phyloP scores from a whole-genome alignment of 2,888 invertebrate species.

The Fragum whitleyi region DNA sequence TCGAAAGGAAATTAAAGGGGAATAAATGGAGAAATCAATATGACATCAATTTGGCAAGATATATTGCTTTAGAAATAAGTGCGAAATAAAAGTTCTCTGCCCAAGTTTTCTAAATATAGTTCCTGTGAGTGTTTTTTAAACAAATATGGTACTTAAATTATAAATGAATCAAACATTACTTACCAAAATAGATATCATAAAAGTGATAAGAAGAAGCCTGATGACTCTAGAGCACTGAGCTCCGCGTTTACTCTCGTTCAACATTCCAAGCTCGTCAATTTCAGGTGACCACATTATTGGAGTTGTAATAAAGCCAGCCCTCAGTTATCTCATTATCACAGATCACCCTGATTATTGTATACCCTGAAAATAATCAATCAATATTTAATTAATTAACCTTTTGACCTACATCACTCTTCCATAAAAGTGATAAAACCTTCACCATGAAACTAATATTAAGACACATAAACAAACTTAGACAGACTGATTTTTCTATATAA shows the following conservation, averaged over 20 bases:
- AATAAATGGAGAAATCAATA: no score
- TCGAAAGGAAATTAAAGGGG: no score
- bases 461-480: no score
- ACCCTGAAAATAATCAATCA: background rate
- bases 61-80: no score
- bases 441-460: no score
- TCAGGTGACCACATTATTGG: slow-evolving; percentile 60
- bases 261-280: slow-evolving; percentile 65
- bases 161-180: no score
- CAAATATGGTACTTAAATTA: no score
- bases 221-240: slow-evolving; percentile 47
- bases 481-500: no score
- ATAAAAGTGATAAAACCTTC: background rate
- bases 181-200: slow-evolving; percentile 57
- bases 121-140: no score
- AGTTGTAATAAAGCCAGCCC: background rate
- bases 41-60: no score
- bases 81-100: no score
- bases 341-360: background rate
- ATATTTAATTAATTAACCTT: background rate
- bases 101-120: no score
- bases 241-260: slow-evolving; percentile 54
- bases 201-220: slow-evolving; percentile 41
- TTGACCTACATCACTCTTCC: background rate
- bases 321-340: background rate